A percentile compares a stretch with the other conserved stretches of the same genome.
These are phyloP conservation scores for Amphilophus citrinellus DNA, from an alignment of 2,113 vertebrate genomes.

Conservation along the genomic window DNA sequence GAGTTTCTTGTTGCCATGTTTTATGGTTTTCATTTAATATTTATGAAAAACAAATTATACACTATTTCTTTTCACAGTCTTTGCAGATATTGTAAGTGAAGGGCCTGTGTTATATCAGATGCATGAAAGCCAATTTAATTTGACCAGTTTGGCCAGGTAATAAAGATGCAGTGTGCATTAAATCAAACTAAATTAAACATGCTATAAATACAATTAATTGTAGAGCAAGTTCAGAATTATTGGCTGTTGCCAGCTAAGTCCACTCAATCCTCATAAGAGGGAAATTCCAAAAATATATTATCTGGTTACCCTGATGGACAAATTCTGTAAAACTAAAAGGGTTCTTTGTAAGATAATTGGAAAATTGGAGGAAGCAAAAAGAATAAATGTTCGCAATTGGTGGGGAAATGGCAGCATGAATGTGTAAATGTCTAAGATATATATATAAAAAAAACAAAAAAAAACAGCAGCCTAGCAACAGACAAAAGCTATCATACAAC, in stretches of 20 bases:
- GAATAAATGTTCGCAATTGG: conserved; percentile 48
- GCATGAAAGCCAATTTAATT: not conserved
- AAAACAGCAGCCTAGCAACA: conserved; percentile 61
- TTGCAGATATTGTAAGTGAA: not conserved
- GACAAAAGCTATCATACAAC: conserved; percentile 75
- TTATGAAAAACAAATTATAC: not conserved
- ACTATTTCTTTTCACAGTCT: not conserved
- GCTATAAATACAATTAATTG: not conserved
- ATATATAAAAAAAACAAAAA: conserved; percentile 27
- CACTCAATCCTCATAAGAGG: conserved; percentile 28
- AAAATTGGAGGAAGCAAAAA: conserved; percentile 49
- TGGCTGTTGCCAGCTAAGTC: conserved; percentile 5
- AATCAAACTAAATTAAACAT: not conserved
- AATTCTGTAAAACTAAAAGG: conserved; percentile 38
- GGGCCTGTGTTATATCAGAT: not conserved
- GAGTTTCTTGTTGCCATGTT: too few relatives aligned
- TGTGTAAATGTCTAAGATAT: conserved; percentile 35
- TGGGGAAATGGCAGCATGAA: conserved; percentile 46
- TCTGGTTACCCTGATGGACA: conserved; percentile 11
- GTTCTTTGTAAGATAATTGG: conserved; percentile 63
- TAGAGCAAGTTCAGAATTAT: not conserved
- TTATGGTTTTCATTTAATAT: not conserved
- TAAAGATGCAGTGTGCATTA: not conserved
- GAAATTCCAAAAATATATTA: conserved; percentile 57
- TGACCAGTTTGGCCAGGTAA: not conserved